Conservation (phyloP, 1,140 invertebrate species). For the Teleogryllus occipitalis region DNA sequence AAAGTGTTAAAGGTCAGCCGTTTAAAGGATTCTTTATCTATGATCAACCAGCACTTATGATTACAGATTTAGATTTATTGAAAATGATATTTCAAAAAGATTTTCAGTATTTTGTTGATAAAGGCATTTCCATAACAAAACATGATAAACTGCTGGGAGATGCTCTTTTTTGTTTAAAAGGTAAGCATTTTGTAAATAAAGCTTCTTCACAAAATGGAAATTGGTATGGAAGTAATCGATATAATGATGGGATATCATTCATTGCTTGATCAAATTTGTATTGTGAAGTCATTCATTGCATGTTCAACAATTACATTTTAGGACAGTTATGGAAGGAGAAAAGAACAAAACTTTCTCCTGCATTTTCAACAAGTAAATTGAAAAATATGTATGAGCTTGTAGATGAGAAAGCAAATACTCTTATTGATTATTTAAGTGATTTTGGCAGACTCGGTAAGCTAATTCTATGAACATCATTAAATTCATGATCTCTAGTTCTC, state of each 20-base stretch:
- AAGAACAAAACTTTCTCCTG: neutral
- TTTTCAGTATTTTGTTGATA: neutral
- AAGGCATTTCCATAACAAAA: neutral
- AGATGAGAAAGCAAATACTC: neutral
- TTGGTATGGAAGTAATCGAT: no score
- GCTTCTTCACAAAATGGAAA: no score
- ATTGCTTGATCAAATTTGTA: neutral
- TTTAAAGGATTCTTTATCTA: neutral
- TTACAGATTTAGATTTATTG: neutral
- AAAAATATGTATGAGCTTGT: neutral
- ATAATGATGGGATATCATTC: no score
- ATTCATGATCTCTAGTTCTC: neutral
- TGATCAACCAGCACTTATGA: neutral
- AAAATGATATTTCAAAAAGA: neutral
- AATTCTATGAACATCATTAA: neutral
- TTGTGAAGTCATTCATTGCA: neutral
- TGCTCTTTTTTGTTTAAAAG: neutral
- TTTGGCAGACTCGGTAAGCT: neutral
- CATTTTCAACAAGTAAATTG: neutral
- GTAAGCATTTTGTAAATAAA: neutral
- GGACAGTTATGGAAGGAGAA: neutral
- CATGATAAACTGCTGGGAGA: neutral
- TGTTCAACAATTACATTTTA: neutral
- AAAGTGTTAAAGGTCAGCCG: neutral
- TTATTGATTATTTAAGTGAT: neutral